Percentiles rank a stretch among this genome's conserved stretches.
These are phyloP conservation scores for Apotomis betuletana DNA, from an alignment of 2,888 invertebrate genomes.

Conservation along the genomic window DNA sequence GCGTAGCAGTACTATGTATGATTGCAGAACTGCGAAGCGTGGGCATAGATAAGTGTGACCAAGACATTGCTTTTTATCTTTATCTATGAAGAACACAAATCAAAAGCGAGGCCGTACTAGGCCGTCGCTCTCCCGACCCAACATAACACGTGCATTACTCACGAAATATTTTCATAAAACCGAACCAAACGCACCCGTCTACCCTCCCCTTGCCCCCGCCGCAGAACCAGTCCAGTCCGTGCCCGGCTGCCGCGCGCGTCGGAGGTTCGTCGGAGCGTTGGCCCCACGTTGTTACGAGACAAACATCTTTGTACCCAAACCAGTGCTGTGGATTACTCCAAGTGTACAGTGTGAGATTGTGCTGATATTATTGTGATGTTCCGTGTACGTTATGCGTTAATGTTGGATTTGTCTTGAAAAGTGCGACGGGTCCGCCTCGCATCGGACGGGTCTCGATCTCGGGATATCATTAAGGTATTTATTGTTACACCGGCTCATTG, in stretches of 20 bases:
- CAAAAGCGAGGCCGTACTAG: constrained; percentile 78
- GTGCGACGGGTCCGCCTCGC: constrained; percentile 74
- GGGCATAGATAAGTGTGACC: constrained; percentile 48
- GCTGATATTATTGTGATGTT: constrained; percentile 77
- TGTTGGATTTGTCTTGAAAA: constrained; percentile 77
- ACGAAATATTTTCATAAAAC: constrained; percentile 84
- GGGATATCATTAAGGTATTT: constrained; percentile 84
- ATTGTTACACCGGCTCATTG: constrained; percentile 83
- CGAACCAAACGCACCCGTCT: constrained; percentile 79
- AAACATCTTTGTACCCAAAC: constrained; percentile 74
- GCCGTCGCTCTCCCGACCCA: constrained; percentile 74
- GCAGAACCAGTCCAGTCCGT: constrained; percentile 81
- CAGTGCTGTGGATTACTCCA: constrained; percentile 77
- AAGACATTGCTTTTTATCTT: constrained; percentile 59
- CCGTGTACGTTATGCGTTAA: constrained; percentile 69
- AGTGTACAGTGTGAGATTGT: constrained; percentile 76
- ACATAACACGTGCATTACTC: constrained; percentile 84
- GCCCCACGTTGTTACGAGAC: constrained; percentile 77
- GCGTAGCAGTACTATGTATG: constrained; percentile 63
- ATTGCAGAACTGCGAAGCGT: constrained; percentile 58
- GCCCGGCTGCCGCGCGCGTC: constrained; percentile 80
- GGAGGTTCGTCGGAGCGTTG: constrained; percentile 60
- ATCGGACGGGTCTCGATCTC: constrained; percentile 80
- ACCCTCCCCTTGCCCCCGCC: constrained; percentile 60
- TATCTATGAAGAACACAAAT: constrained; percentile 71